Conservation (phyloP, 1,140 invertebrate species). For the Scaptomyza hsui region DNA sequence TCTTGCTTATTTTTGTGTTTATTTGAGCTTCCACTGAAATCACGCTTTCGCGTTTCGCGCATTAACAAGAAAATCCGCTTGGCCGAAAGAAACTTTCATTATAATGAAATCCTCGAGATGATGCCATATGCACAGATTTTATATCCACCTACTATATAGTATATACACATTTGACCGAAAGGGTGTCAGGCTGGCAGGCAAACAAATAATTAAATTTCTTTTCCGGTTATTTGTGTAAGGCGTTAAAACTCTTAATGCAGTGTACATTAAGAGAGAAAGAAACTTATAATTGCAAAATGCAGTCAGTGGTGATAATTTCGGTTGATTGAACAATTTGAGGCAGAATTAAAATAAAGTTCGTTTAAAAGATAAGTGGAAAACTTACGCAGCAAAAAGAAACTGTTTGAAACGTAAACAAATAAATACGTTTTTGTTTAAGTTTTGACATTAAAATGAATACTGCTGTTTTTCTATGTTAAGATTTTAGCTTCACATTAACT, state of each 20-base stretch:
- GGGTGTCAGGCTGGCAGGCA: conserved; percentile 1
- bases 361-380: too few species aligned
- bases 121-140: neutral
- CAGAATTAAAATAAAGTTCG: too few species aligned
- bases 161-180: neutral
- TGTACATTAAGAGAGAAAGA: conserved; percentile 7
- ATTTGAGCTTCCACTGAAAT: neutral
- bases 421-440: neutral
- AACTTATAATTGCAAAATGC: conserved; percentile 33
- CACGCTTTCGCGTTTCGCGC: neutral
- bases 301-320: conserved; percentile 14
- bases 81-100: neutral
- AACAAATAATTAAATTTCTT: conserved; percentile 66
- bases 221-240: conserved; percentile 27
- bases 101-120: conserved; percentile 25
- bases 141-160: too few species aligned
- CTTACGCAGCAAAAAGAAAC: too few species aligned
- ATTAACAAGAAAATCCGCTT: conserved; percentile 6
- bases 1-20: conserved; percentile 23
- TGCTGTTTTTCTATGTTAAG: neutral
- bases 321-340: neutral
- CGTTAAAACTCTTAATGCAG: conserved; percentile 34
- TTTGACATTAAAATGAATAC: neutral
- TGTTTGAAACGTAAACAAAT: too few species aligned
- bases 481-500: conserved; percentile 3